Base-by-base conservation (phyloP, 2,113 vertebrate genomes). In the Scomber colias region DNA sequence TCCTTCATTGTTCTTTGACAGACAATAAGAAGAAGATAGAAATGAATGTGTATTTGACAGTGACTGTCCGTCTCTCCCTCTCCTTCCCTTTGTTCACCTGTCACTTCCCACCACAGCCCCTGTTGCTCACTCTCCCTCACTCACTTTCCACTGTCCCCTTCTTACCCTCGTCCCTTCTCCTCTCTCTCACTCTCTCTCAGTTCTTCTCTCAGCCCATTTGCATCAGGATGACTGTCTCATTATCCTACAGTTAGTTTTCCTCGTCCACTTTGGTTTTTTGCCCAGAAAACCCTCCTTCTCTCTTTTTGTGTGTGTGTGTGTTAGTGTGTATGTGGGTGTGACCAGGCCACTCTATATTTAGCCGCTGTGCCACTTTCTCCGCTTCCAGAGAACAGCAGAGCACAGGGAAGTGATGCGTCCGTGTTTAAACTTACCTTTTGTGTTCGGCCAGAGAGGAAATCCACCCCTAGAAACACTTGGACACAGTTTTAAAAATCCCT, bases 301-400 rank as follows among this genome's bases (percentile, higher is more conserved):
- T 55, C 11, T 65, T 16, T 49, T 5, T 69, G 63, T 59, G 46
- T 59, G 19, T 70, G 48, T 67, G 54, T 16, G 55, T 31, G 16
- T n/a, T 57, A 44, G 76, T 70, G 66, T 17, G 21, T 35, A 49
- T 48, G 59, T 35, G 73, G 31, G 81, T 64, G 83, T 64, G 86
- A 89, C 88, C 82, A 50, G 81, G 71, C 75, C 67, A 72, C 62
- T 63, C 90, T 91, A 90, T 89, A 88, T 90, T 89, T 92, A 90
- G 90, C 90, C 66, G 61, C 81, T 87, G 87, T 87, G 88, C 88
- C 86, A 89, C 85, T 91, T 91, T 89, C 84, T 69, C 68, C 51
- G 15, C 67, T 88, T 85, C 83, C 90, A 60, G 3, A 84, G 63
- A 77, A 66, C 71, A 57, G 70, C 81, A 73, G 71, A 76, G 76